Evolutionary conservation across 1,140 invertebrate species (phyloP).

Genomic region (Alviniconcha marisindica): DNA sequence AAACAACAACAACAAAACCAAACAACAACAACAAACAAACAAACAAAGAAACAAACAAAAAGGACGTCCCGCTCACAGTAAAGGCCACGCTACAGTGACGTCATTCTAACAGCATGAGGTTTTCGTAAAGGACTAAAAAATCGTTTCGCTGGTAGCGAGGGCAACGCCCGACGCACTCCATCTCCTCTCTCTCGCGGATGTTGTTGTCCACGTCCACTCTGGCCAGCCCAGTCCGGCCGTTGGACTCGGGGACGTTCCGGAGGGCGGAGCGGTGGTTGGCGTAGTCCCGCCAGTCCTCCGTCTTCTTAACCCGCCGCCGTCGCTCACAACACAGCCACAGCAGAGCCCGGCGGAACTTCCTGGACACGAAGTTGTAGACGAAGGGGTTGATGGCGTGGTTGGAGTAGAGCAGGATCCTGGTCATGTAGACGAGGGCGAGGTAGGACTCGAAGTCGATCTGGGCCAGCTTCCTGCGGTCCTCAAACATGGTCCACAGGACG

Average conservation of each 20-base stretch:
- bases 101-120: slow-evolving; percentile 46
- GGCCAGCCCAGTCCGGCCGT: background rate
- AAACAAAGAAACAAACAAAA: background rate
- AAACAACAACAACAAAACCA: background rate
- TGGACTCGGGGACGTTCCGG: slow-evolving; percentile 32
- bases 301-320: slow-evolving; percentile 19
- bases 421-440: slow-evolving; percentile 53
- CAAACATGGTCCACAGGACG: slow-evolving; percentile 56
- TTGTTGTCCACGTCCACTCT: slow-evolving; percentile 37
- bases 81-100: background rate
- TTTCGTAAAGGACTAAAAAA: slow-evolving; percentile 49
- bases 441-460: slow-evolving; percentile 49
- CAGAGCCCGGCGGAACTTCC: slow-evolving; percentile 58
- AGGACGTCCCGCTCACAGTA: background rate
- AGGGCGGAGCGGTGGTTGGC: slow-evolving; percentile 35
- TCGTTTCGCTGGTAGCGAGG: slow-evolving; percentile 42
- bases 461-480: slow-evolving; percentile 14
- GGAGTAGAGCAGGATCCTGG: slow-evolving; percentile 57
- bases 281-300: slow-evolving; percentile 42
- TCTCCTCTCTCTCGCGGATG: slow-evolving; percentile 36
- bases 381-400: slow-evolving; percentile 64
- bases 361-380: slow-evolving; percentile 65
- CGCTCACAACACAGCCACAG: slow-evolving; percentile 52
- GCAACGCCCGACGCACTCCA: slow-evolving; percentile 36
- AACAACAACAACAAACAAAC: background rate